Percentiles rank a stretch among this genome's conserved stretches.
phyloP scores from a whole-genome alignment of 2,888 invertebrate species.

The Tiliacea citrago region DNA sequence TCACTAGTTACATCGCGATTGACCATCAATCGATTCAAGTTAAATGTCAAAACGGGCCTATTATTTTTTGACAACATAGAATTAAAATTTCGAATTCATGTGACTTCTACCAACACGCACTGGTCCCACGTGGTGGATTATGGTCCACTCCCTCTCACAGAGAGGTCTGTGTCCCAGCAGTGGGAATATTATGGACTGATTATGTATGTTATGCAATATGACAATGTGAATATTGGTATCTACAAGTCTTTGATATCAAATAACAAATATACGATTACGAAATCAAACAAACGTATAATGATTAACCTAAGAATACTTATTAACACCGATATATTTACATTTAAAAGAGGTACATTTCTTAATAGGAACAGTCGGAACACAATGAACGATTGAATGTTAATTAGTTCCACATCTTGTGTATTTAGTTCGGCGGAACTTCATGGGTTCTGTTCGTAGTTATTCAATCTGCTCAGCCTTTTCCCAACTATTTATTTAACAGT shows the following conservation, averaged over 20 bases:
- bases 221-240: not conserved
- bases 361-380: conserved; percentile 49
- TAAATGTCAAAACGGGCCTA: too few relatives aligned
- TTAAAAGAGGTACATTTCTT: conserved; percentile 42
- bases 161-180: too few relatives aligned
- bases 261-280: conserved; percentile 32
- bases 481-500: not conserved
- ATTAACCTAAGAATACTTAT: conserved; percentile 37
- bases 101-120: too few relatives aligned
- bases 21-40: too few relatives aligned
- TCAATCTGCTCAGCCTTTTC: not conserved
- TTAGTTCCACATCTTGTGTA: conserved; percentile 26
- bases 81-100: too few relatives aligned
- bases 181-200: too few relatives aligned
- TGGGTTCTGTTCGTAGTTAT: conserved; percentile 38
- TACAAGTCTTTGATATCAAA: not conserved
- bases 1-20: too few relatives aligned
- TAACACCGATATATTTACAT: conserved; percentile 50
- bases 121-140: too few relatives aligned
- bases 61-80: too few relatives aligned
- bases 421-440: conserved; percentile 9
- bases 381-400: conserved; percentile 68
- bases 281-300: conserved; percentile 41
- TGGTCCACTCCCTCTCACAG: too few relatives aligned
- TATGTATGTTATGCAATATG: not conserved